phyloP scores from a whole-genome alignment of 2,113 vertebrate species.

The Narcine bancroftii region DNA sequence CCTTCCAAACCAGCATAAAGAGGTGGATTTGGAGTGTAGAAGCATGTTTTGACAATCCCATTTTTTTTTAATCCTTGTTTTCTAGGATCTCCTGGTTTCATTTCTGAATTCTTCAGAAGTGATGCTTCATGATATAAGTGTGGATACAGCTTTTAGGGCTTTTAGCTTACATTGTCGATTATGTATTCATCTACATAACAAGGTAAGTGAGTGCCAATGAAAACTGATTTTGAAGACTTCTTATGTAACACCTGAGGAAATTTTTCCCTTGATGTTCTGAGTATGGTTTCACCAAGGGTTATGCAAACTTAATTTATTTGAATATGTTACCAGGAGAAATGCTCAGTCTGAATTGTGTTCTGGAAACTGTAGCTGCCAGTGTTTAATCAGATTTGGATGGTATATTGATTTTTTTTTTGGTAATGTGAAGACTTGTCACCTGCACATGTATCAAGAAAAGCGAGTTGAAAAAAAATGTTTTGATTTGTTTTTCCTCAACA shows the following conservation, averaged over 20 bases:
- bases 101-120: slow-evolving; percentile 51
- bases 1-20: background rate
- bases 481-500: too few relatives aligned
- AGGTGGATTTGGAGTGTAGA: background rate
- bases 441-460: too few relatives aligned
- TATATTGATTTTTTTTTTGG: too few relatives aligned
- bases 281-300: background rate
- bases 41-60: background rate
- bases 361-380: background rate
- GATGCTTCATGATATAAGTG: slow-evolving; percentile 42
- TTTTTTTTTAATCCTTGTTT: slow-evolving; percentile 32
- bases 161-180: slow-evolving; percentile 68
- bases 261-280: background rate
- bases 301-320: background rate
- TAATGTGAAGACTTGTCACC: too few relatives aligned
- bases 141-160: slow-evolving; percentile 61
- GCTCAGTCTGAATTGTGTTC: background rate
- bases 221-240: background rate
- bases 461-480: too few relatives aligned
- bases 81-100: slow-evolving; percentile 59
- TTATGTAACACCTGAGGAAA: background rate
- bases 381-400: background rate
- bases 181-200: slow-evolving; percentile 71
- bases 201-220: slow-evolving; percentile 53
- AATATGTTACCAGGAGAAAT: background rate